phyloP scores from a whole-genome alignment of 2,797 vertebrate genomes.

The Phoebastria nigripes region DNA sequence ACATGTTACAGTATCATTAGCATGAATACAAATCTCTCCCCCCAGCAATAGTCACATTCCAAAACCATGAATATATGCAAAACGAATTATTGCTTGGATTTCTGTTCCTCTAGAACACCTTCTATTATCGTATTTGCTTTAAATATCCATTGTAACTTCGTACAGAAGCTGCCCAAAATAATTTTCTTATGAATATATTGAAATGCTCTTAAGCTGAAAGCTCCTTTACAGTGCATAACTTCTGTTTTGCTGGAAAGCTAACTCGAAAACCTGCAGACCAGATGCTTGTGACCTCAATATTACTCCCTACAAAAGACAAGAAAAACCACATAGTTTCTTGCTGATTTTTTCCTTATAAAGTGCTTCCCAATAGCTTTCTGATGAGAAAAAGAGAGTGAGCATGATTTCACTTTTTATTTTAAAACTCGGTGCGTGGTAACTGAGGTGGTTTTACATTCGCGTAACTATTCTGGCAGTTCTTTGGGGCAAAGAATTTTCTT shows the following conservation, averaged over 20 bases:
- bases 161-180: neutral
- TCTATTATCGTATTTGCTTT: neutral
- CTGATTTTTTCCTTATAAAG: neutral
- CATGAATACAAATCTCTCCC: neutral
- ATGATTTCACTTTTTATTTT: neutral
- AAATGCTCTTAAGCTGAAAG: neutral
- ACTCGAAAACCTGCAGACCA: slow-evolving; percentile 15
- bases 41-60: neutral
- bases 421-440: neutral
- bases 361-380: neutral
- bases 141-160: neutral
- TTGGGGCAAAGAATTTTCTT: neutral
- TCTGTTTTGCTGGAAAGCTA: neutral
- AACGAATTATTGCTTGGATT: neutral
- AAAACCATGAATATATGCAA: neutral
- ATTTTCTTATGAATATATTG: neutral
- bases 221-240: neutral
- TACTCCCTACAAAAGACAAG: neutral
- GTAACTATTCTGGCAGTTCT: neutral
- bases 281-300: neutral
- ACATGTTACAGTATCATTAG: fast-evolving
- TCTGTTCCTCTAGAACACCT: neutral
- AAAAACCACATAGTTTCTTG: neutral
- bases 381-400: neutral
- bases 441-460: neutral